Evolutionary conservation across 2,113 vertebrate genomes (phyloP).

Genomic region (Trinectes maculatus): DNA sequence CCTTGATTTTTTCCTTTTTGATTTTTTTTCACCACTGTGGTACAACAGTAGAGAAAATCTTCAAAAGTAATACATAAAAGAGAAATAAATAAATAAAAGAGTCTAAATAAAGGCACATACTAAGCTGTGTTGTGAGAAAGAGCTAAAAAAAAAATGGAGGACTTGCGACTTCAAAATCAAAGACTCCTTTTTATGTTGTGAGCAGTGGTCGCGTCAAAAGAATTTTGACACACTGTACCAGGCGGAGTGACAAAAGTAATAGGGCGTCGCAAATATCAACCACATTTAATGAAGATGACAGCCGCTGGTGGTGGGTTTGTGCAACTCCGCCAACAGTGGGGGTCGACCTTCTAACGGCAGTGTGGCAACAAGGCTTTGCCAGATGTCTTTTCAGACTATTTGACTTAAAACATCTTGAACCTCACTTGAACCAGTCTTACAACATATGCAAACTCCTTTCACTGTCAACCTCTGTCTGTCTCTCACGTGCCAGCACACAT

Average conservation of each 20-base stretch:
- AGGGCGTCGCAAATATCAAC: slow-evolving; percentile 18
- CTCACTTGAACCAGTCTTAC: slow-evolving; percentile 42
- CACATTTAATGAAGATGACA: slow-evolving; percentile 6
- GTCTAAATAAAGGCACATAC: no score
- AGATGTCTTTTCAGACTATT: slow-evolving; percentile 56
- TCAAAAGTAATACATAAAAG: no score
- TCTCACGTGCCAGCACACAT: slow-evolving; percentile 18
- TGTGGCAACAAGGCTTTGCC: slow-evolving; percentile 23
- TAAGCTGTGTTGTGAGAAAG: no score
- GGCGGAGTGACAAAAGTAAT: neutral
- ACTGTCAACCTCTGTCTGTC: neutral
- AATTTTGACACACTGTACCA: slow-evolving; percentile 1
- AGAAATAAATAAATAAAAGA: no score
- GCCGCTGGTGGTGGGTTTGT: neutral
- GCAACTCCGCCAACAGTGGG: slow-evolving; percentile 7
- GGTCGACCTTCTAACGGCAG: slow-evolving; percentile 18
- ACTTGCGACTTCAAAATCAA: neutral
- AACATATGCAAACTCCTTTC: slow-evolving; percentile 2
- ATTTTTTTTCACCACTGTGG: no score
- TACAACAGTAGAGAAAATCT: no score
- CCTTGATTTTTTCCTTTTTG: neutral
- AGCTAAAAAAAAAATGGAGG: no score
- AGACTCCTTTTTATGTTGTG: neutral
- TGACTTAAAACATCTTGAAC: slow-evolving; percentile 57
- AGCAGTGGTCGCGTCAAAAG: neutral